Conservation (phyloP, 2,888 invertebrate genomes). For the Ophion obscuratus region DNA sequence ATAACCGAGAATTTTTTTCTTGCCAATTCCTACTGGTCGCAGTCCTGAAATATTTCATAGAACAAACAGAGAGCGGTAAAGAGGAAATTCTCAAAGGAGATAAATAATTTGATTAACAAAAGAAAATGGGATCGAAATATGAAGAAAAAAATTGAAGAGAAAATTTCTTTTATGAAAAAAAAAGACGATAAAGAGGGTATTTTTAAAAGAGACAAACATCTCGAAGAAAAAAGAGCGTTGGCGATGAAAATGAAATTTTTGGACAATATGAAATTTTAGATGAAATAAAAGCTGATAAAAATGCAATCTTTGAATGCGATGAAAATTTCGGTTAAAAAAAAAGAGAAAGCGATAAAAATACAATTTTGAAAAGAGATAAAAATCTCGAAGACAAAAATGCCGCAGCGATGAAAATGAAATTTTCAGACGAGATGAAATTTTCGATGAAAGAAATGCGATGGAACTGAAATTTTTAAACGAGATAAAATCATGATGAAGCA, state of each 20-base stretch:
- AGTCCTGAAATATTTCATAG: conserved; percentile 48
- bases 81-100: neutral
- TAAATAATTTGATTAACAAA: neutral
- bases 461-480: too few relatives aligned
- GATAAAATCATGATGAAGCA: too few relatives aligned
- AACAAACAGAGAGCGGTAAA: neutral
- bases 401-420: neutral
- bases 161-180: too few relatives aligned
- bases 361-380: too few relatives aligned
- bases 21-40: conserved; percentile 53
- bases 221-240: too few relatives aligned
- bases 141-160: neutral
- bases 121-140: too few relatives aligned
- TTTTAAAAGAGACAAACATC: too few relatives aligned
- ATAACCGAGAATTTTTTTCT: conserved; percentile 58
- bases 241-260: neutral
- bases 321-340: neutral
- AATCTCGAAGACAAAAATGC: too few relatives aligned
- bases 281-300: neutral
- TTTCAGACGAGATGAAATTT: too few relatives aligned
- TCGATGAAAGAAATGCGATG: too few relatives aligned
- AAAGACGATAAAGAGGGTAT: too few relatives aligned
- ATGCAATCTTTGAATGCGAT: neutral
- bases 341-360: too few relatives aligned
- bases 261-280: neutral